A percentile compares a stretch with the other conserved stretches of the same genome.
phyloP scores from a whole-genome alignment of 23 tunicate genomes.

The Corella eumyota region DNA sequence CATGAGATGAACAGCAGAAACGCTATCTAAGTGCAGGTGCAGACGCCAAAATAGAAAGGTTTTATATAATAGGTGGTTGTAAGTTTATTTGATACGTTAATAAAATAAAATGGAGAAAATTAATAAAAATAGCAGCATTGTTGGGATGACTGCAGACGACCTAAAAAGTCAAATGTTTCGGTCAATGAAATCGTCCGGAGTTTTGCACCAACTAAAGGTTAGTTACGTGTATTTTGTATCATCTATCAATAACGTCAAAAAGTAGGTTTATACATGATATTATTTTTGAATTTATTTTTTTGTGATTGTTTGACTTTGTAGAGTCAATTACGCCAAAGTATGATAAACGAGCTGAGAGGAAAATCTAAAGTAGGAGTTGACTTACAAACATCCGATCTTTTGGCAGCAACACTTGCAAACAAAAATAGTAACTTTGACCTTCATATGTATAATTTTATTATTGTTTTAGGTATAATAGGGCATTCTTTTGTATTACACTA shows the following conservation, averaged over 20 bases:
- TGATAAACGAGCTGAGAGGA: conserved; percentile 69
- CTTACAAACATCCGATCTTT: conserved; percentile 28
- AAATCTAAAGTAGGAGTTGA: background rate
- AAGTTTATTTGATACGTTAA: background rate
- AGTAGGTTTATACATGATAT: no score
- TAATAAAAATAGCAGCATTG: conserved; percentile 1
- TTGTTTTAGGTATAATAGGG: background rate
- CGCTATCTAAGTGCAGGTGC: background rate
- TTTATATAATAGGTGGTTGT: background rate
- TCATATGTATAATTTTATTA: background rate
- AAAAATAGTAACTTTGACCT: conserved; percentile 23
- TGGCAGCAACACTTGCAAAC: conserved; percentile 42
- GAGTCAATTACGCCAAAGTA: conserved; percentile 72
- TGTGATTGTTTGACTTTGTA: no score
- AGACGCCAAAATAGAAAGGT: background rate
- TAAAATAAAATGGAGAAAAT: background rate
- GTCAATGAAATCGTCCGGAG: conserved; percentile 70
- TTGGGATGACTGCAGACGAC: conserved; percentile 57
- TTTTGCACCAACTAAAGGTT: conserved; percentile 55
- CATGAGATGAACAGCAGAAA: background rate
- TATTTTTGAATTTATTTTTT: no score
- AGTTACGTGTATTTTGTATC: no score
- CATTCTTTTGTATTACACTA: background rate
- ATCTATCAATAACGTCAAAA: no score
- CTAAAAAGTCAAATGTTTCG: conserved; percentile 60